Conservation (phyloP, 2,888 invertebrate genomes). For the Lithosia quadra region DNA sequence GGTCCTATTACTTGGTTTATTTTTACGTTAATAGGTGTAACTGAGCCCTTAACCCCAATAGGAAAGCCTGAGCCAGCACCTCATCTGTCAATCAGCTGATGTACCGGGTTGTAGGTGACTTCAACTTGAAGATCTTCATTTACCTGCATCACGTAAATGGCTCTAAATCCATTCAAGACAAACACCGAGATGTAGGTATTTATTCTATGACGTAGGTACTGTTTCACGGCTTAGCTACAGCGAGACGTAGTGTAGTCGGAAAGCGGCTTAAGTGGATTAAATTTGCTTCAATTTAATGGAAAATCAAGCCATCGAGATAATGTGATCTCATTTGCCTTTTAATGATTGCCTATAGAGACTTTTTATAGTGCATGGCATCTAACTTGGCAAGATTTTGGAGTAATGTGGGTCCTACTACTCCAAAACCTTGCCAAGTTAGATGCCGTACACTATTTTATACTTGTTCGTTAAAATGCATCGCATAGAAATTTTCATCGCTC, state of each 20-base stretch:
- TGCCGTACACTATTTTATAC: no score
- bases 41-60: no score
- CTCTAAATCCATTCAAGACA: neutral
- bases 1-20: no score
- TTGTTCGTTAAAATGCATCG: no score
- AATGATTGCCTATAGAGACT: neutral
- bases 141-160: neutral
- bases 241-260: neutral
- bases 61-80: no score
- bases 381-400: no score
- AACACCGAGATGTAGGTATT: neutral
- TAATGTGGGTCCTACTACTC: no score
- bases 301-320: neutral
- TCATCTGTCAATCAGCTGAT: no score
- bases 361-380: no score
- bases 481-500: no score
- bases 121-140: neutral
- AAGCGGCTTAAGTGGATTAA: neutral
- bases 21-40: no score
- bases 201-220: neutral
- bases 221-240: neutral
- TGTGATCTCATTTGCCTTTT: neutral
- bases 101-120: neutral
- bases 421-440: no score
- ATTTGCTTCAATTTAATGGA: neutral